Conservation (phyloP, 2,113 vertebrate species). For the Laticauda laticaudata region DNA sequence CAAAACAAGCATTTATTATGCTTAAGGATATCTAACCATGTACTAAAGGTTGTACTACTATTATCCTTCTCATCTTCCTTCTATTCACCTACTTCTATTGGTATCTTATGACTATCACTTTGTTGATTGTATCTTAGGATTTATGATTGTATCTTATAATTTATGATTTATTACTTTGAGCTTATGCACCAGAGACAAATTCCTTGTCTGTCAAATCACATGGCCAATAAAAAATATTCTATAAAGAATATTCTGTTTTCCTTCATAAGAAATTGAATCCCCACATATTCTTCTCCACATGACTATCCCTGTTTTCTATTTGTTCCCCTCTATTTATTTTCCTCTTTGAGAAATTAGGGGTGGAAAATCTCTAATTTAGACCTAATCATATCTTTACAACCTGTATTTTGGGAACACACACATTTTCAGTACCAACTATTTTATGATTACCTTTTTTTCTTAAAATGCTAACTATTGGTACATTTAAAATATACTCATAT, state of each 20-base stretch:
- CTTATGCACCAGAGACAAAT: neutral
- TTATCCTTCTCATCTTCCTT: neutral
- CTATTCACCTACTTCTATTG: neutral
- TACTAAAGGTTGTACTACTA: neutral
- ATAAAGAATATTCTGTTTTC: neutral
- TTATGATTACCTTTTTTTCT: neutral
- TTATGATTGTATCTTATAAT: too few relatives aligned
- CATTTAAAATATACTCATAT: neutral
- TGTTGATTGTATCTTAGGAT: neutral
- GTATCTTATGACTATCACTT: neutral
- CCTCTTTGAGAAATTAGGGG: neutral
- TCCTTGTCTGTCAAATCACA: neutral
- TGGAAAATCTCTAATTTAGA: neutral
- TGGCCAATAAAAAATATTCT: neutral
- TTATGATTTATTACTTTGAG: neutral
- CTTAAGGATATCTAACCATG: neutral
- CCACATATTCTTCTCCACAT: neutral
- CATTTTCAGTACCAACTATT: neutral
- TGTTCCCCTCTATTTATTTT: neutral
- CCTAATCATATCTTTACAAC: neutral
- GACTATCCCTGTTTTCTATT: neutral
- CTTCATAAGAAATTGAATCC: neutral
- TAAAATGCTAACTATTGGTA: neutral
- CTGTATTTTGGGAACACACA: neutral
- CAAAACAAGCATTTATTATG: neutral